Percentiles rank a stretch among this genome's conserved stretches.
These are phyloP conservation scores for Drosophila glabriapex DNA, from an alignment of 2,888 invertebrate genomes.

Conservation along the genomic window DNA sequence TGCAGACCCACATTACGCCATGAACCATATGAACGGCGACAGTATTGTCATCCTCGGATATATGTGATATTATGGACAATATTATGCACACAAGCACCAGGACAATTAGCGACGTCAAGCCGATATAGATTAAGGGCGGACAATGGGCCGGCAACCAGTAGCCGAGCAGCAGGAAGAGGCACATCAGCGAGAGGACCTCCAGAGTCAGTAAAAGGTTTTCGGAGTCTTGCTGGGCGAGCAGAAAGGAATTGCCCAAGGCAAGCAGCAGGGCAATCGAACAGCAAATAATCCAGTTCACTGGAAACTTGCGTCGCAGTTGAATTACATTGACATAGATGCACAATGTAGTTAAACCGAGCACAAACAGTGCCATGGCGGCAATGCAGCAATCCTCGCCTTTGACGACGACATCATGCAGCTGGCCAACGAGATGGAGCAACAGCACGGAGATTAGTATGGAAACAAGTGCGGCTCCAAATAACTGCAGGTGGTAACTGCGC, in stretches of 20 bases:
- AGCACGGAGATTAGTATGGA: slow-evolving; percentile 19
- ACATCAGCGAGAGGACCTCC: slow-evolving; percentile 45
- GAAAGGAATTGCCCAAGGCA: slow-evolving; percentile 36
- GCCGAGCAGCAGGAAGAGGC: slow-evolving; percentile 34
- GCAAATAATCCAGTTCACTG: slow-evolving; percentile 56
- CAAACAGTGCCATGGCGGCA: slow-evolving; percentile 5
- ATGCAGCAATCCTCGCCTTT: not conserved
- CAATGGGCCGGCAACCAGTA: slow-evolving; percentile 33
- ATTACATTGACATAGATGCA: slow-evolving; percentile 41
- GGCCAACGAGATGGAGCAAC: slow-evolving; percentile 17
- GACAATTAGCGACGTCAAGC: not conserved
- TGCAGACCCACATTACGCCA: slow-evolving; percentile 15
- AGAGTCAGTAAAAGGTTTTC: slow-evolving; percentile 3
- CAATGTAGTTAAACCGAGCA: slow-evolving; percentile 24
- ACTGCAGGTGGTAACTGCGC: slow-evolving; percentile 33
- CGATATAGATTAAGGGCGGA: slow-evolving; percentile 4
- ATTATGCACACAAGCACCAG: not conserved
- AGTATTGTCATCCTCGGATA: not conserved
- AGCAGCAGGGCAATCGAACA: slow-evolving; percentile 33
- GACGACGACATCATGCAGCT: not conserved
- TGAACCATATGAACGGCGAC: not conserved
- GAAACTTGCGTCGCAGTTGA: slow-evolving; percentile 38
- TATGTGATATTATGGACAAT: not conserved
- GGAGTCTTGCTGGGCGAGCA: slow-evolving; percentile 5
- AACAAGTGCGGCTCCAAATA: slow-evolving; percentile 40